These are phyloP conservation scores for Oncorhynchus clarkii DNA, from an alignment of 2,113 vertebrate species.

Conservation along the genomic window DNA sequence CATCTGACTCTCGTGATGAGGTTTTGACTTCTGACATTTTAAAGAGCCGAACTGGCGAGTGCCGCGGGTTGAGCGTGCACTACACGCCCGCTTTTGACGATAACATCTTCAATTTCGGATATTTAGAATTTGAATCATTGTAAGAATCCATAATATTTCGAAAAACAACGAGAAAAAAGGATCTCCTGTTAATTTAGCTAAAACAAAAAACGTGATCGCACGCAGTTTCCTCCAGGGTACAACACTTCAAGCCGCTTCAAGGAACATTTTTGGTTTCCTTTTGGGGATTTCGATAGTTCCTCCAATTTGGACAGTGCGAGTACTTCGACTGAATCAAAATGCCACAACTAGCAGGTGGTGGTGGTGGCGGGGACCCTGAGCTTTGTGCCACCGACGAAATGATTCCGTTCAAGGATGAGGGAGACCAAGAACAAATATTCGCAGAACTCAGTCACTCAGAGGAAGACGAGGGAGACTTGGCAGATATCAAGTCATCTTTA, in stretches of 20 bases:
- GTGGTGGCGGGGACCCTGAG: slow-evolving; percentile 88
- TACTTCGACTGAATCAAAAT: slow-evolving; percentile 59
- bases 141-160: slow-evolving; percentile 3
- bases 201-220: slow-evolving; percentile 53
- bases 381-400: slow-evolving; percentile 97
- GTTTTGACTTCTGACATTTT: slow-evolving; percentile 51
- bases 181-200: slow-evolving; percentile 63
- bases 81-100: slow-evolving; percentile 31
- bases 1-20: slow-evolving; percentile 40
- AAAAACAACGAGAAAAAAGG: slow-evolving; percentile 20
- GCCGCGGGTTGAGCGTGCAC: slow-evolving; percentile 30
- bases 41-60: slow-evolving; percentile 27
- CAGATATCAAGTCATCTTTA: slow-evolving; percentile 97
- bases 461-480: slow-evolving; percentile 90
- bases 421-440: slow-evolving; percentile 97
- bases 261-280: slow-evolving; percentile 33
- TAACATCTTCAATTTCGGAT: slow-evolving; percentile 5
- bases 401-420: slow-evolving; percentile 99
- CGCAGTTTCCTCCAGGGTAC: slow-evolving; percentile 35
- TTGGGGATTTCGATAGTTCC: slow-evolving; percentile 41
- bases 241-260: slow-evolving; percentile 14
- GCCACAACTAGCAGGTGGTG: slow-evolving; percentile 88
- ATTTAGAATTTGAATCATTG: slow-evolving; percentile 16
- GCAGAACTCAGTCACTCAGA: slow-evolving; percentile 95
- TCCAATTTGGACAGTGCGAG: slow-evolving; percentile 34